Conservation (phyloP, 2,113 vertebrate species). For the Melospiza melodia region DNA sequence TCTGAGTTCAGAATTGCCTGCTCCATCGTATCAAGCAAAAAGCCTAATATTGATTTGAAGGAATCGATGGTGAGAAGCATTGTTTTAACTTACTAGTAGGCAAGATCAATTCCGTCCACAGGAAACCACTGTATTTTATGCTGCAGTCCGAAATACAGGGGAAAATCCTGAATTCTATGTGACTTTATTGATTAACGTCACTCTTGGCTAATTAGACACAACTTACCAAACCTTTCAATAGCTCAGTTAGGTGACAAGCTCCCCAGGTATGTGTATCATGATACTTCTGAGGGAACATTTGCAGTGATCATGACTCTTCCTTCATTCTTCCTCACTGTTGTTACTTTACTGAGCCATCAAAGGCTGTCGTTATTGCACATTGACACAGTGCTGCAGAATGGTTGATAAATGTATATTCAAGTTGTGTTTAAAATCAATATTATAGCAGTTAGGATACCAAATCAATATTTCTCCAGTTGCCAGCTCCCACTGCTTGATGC, state of each 20-base stretch:
- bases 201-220: background rate
- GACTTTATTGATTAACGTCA: background rate
- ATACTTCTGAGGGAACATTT: background rate
- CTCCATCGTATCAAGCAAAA: background rate
- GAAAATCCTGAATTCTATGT: background rate
- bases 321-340: background rate
- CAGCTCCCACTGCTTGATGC: background rate
- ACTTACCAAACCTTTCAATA: background rate
- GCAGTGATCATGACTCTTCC: background rate
- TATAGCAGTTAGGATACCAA: background rate
- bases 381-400: background rate
- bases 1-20: background rate
- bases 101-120: background rate
- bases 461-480: constrained; percentile 15
- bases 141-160: background rate
- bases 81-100: constrained; percentile 18
- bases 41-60: constrained; percentile 4
- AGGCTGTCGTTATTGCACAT: background rate
- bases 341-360: background rate
- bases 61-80: background rate
- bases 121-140: background rate
- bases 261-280: background rate
- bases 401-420: constrained; percentile 43
- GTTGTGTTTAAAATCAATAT: constrained; percentile 23
- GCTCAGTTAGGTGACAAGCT: background rate